Evolutionary conservation across 2,113 vertebrate genomes (phyloP), one percentile per base, ranked within the genome.

Genomic region (Hippoglossus stenolepis): DNA sequence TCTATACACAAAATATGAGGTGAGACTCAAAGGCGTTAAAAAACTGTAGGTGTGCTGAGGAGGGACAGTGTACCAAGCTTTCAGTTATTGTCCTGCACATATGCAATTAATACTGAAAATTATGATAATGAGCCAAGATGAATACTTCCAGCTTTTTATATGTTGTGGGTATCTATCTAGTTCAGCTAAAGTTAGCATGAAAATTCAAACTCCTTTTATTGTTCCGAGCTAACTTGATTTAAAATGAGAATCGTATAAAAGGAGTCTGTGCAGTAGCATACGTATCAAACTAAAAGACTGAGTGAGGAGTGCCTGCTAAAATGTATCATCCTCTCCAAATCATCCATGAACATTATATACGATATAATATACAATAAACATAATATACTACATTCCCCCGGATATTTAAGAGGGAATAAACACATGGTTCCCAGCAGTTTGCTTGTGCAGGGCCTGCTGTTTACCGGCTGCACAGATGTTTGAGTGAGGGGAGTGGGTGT

Each of bases 401-500:
- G 62, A 74, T 57, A 72, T 61, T 59, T 23, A 38, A 17, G 43
- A 74, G 40, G 21, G 20, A 68, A 56, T 45, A 70, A 62, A 85
- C 75, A 82, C 66, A 78, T 72, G 68, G 53, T 73, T 73, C 53
- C 68, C 64, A 65, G 75, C 23, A 11, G 65, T 75, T 66, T 83
- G 45, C 28, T 54, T 4, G 54, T 78, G 77, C 54, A 21, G 47
- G 40, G 61, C 62, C 69, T 67, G 61, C 65, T 77, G 60, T 21
- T 54, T 47, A 24, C 15, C 70, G 26, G 45, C 70, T 49, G 78
- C 78, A 79, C 85, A 82, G 65, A 84, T 82, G 77, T 80, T 28
- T 64, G 53, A 61, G 4, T 23, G 47, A 43, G 31, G 61, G 65
- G 65, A 73, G 58, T 5, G 35, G 17, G 63, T 79, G 14, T 40